phyloP scores from a whole-genome alignment of 2,797 vertebrate species.

The Anableps anableps region DNA sequence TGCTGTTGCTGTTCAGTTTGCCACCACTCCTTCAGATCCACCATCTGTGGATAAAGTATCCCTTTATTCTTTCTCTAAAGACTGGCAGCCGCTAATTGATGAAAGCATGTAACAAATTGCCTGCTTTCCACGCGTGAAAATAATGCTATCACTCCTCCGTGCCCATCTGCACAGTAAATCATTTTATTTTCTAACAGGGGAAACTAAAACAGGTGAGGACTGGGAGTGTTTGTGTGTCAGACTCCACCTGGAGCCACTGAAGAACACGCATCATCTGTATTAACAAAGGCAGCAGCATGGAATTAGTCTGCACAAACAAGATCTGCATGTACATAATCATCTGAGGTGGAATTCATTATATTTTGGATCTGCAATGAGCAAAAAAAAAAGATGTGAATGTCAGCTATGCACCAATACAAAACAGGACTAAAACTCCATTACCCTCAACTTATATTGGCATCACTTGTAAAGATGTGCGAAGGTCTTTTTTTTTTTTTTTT shows the following conservation, averaged over 20 bases:
- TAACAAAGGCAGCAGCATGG: not conserved
- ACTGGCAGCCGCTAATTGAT: slow-evolving; percentile 54
- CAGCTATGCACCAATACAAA: not conserved
- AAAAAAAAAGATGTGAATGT: not conserved
- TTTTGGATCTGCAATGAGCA: not conserved
- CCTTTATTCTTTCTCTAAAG: slow-evolving; percentile 41
- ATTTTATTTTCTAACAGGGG: slow-evolving; percentile 25
- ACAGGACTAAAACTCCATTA: not conserved
- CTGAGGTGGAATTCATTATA: not conserved
- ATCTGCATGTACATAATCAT: not conserved
- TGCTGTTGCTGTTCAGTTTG: slow-evolving; percentile 26
- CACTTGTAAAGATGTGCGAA: not conserved
- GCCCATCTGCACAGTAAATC: slow-evolving; percentile 36
- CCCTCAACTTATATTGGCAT: not conserved
- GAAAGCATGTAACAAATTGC: slow-evolving; percentile 44
- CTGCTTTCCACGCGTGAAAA: slow-evolving; percentile 43
- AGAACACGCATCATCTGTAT: not conserved
- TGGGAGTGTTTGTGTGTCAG: slow-evolving; percentile 12
- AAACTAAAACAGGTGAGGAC: slow-evolving; percentile 12
- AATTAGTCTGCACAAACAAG: not conserved
- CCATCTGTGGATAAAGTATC: slow-evolving; percentile 63
- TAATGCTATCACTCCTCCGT: slow-evolving; percentile 50
- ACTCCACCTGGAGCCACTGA: not conserved
- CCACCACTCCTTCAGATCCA: slow-evolving; percentile 25
- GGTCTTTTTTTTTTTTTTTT: not conserved